Base-by-base conservation (phyloP, 2,113 vertebrate species). In the Prionailurus bengalensis region DNA sequence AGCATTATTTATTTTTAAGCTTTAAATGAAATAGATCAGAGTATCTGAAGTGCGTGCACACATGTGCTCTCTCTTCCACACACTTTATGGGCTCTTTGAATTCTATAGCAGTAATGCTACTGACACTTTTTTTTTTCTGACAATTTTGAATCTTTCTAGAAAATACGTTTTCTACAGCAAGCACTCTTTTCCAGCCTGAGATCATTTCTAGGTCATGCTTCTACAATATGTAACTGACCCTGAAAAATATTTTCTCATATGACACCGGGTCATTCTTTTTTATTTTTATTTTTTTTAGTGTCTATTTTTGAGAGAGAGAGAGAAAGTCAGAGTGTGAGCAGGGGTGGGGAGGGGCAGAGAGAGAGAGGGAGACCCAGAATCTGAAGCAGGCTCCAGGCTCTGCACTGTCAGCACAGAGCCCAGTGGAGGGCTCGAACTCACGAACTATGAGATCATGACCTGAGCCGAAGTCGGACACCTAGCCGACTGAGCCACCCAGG, bases 151-250 rank as follows among this genome's bases (percentile, higher is more conserved):
- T 76, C 42, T 31, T 97, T 78, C 80, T 80, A 55, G n/a, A 91
- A 97, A 85, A 68, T 45, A 74, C 36, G 48, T 58, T 79, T 79
- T 36, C 23, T 19, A 89, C 14, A 85, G 12, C 25, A 31, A 87
- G 8, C 39, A 5, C 39, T 95, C 80, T n/a, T 74, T 66, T 58
- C 23, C 61, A 91, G 51, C 33, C 29, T 85, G n/a, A 93, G 36
- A 79, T 68, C 51, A 90, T 87, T 90, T 68, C 55, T 92, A 68
- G 39, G 45, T 82, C 84, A 96, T 6, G 61, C 42, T 79, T 95
- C 92, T 94, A 83, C 91, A 93, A 73, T 51, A 97, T 76, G 94
- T 89, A 93, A 89, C 31, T 89, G 63, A 86, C 31, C 51, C 39
- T 55, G 90, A 83, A 95, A 95, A 94, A 81, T 33, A 90, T 84